Conservation (phyloP, 2,797 vertebrate genomes). For the Sebastes melanostomus region DNA sequence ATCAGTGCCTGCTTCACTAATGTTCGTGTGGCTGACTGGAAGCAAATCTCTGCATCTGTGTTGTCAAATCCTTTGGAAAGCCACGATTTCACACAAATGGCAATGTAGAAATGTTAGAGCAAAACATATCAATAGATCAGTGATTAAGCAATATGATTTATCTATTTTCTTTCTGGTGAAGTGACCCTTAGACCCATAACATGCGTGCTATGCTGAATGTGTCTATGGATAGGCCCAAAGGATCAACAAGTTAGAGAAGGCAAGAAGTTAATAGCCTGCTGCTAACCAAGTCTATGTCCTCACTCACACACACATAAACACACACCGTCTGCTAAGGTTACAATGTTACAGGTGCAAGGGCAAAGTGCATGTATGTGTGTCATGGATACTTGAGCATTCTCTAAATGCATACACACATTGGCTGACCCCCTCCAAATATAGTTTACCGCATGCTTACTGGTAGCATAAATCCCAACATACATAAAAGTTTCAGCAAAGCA, state of each 20-base stretch:
- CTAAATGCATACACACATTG: constrained; percentile 60
- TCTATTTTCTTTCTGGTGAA: neutral
- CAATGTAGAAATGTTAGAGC: neutral
- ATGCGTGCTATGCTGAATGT: constrained; percentile 44
- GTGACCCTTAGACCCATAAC: constrained; percentile 3
- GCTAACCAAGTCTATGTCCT: constrained; percentile 41
- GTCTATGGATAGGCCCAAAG: constrained; percentile 34
- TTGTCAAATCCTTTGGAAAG: neutral
- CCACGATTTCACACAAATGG: neutral
- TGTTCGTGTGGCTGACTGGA: neutral
- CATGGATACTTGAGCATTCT: constrained; percentile 74
- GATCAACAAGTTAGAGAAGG: constrained; percentile 50
- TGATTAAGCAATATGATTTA: constrained; percentile 4
- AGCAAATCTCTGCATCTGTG: neutral
- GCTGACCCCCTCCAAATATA: constrained; percentile 71
- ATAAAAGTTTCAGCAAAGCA: constrained; percentile 38
- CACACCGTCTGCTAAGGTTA: constrained; percentile 57
- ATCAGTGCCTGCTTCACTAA: neutral
- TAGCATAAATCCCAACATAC: constrained; percentile 30
- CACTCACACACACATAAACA: constrained; percentile 12
- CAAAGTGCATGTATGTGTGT: constrained; percentile 70
- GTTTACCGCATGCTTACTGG: constrained; percentile 47
- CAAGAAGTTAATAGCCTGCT: constrained; percentile 37
- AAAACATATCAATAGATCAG: neutral
- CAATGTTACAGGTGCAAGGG: constrained; percentile 75